Evolutionary conservation across 2,797 vertebrate genomes (phyloP), one percentile per base, ranked within the genome.

Genomic region (Sylvilagus floridanus): DNA sequence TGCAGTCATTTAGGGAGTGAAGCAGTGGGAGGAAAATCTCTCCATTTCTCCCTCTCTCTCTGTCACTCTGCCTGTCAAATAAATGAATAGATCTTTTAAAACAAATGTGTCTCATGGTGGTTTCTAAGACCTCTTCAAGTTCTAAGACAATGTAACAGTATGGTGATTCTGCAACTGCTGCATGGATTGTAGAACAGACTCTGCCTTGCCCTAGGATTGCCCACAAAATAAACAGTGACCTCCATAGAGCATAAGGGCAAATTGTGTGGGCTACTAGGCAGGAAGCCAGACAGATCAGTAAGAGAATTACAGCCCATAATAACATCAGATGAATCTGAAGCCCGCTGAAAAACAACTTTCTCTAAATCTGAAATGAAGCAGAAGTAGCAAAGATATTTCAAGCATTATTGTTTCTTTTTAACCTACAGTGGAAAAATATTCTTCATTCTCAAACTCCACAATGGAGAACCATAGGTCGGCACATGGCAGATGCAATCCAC

Each of bases 391-490:
- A 37, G 76, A 75, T 13, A 81, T 13, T 32, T 50, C 28, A 1
- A 30, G 16, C 4, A 32, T 54, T 28, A 21, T 14, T 54, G 4
- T 12, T 11, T 52, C 7, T 16, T 92, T 85, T 35, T 52, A 63
- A 84, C 47, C 4, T 16, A 22, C 4, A 62, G 21, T 8, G n/a
- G n/a, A 73, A 88, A 77, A 52, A 22, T 30, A 7, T 7, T 83
- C 60, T 63, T 68, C 42, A 16, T 57, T 71, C 57, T 71, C 57
- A 50, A 73, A 37, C 3, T 26, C 21, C 28, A 32, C 17, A 22
- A 14, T 2, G 16, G 7, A 84, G 24, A 50, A 32, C 7, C 1
- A 7, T 1, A 57, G 68, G 4, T 14, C 1, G 0, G 24, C 54
- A 76, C 37, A 4, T 0, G 21, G 16, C 19, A 22, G 24, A 47